phyloP scores from a whole-genome alignment of 1,140 invertebrate genomes.

The Philaenus spumarius region DNA sequence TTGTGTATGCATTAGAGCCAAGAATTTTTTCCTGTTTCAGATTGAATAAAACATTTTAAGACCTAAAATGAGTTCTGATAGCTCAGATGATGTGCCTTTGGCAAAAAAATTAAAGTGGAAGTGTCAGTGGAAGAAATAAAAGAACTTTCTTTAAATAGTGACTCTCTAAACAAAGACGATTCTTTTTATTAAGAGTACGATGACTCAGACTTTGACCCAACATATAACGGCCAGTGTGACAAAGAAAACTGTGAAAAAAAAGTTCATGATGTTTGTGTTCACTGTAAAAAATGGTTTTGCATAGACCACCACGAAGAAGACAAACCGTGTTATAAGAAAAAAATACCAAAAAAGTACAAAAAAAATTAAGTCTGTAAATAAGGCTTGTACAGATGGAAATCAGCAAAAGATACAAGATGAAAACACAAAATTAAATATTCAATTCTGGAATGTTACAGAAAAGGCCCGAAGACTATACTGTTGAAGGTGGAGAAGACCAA shows the following conservation, averaged over 20 bases:
- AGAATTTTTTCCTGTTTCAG: no score
- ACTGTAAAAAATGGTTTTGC: background rate
- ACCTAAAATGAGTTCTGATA: no score
- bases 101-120: background rate
- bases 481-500: background rate
- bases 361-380: background rate
- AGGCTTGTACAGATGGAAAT: background rate
- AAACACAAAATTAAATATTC: background rate
- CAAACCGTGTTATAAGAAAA: background rate
- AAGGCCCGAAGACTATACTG: background rate
- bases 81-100: background rate
- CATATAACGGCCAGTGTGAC: background rate
- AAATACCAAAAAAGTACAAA: background rate
- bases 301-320: no score
- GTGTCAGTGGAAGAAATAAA: background rate
- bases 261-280: background rate
- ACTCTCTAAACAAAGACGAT: background rate
- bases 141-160: background rate
- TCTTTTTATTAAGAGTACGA: background rate
- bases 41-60: no score
- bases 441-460: background rate
- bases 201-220: background rate
- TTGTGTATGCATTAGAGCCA: no score
- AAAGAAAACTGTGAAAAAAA: background rate
- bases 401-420: background rate